Conservation (phyloP, 2,113 vertebrate genomes). For the Pedetes capensis region DNA sequence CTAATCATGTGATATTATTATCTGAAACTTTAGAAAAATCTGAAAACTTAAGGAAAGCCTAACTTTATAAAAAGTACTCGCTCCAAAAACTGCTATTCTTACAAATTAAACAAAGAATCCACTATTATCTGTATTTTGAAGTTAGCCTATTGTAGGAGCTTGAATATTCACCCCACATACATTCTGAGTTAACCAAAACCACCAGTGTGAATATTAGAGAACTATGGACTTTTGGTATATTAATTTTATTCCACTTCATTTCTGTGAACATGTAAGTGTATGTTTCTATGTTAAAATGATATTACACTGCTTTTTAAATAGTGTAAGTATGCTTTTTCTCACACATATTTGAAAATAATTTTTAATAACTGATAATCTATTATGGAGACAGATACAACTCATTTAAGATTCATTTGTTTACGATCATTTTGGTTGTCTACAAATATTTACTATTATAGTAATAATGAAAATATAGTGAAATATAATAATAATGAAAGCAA, state of each 20-base stretch:
- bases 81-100: neutral
- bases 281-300: neutral
- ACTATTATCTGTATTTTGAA: neutral
- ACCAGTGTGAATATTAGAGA: neutral
- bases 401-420: neutral
- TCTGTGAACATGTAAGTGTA: neutral
- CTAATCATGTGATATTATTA: neutral
- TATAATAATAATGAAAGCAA: neutral
- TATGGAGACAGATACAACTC: neutral
- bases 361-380: neutral
- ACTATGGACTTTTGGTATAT: neutral
- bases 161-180: neutral
- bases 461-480: neutral
- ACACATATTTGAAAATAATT: constrained; percentile 30
- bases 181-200: neutral
- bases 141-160: neutral
- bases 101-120: neutral
- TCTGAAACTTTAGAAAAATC: neutral
- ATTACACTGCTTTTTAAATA: neutral
- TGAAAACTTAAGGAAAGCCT: neutral
- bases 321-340: neutral
- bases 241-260: neutral
- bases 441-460: constrained; percentile 7
- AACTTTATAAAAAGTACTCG: neutral
- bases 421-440: neutral